Evolutionary conservation across 2,888 invertebrate species (phyloP).

Genomic region (Lucinisca nassula): DNA sequence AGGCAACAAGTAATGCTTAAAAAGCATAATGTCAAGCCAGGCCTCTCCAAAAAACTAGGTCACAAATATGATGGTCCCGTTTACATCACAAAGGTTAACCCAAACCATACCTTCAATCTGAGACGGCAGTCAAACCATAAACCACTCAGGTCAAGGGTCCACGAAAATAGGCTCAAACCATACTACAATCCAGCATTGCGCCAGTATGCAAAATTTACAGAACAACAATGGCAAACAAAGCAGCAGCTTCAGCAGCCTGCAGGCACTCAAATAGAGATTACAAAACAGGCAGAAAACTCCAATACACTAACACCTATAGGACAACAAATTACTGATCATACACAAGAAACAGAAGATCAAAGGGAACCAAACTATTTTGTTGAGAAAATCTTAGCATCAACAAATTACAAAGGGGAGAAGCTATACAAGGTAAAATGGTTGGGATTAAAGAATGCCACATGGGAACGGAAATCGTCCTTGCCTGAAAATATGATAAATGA

Average conservation of each 20-base stretch:
- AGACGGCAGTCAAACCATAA: not conserved
- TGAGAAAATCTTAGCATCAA: not conserved
- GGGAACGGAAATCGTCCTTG: not conserved
- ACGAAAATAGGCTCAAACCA: not conserved
- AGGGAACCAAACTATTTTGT: not conserved
- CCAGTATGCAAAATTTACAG: not conserved
- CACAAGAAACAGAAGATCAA: not conserved
- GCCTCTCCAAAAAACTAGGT: slow-evolving; percentile 31
- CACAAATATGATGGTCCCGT: slow-evolving; percentile 55
- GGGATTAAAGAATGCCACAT: not conserved
- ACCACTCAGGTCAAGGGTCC: not conserved
- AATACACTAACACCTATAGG: too few species aligned
- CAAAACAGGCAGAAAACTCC: not conserved
- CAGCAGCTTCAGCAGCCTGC: not conserved
- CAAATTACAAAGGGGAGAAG: not conserved
- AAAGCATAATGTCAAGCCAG: slow-evolving; percentile 4
- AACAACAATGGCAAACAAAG: not conserved
- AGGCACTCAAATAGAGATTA: not conserved
- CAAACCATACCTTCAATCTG: slow-evolving; percentile 37
- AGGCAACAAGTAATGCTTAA: slow-evolving; percentile 36
- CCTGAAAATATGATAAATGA: not conserved
- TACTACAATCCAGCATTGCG: not conserved
- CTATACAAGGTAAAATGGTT: not conserved
- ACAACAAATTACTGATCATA: not conserved
- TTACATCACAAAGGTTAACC: slow-evolving; percentile 34